Conservation (phyloP, 23 tunicate species). For the Clavelina lepadiformis region DNA sequence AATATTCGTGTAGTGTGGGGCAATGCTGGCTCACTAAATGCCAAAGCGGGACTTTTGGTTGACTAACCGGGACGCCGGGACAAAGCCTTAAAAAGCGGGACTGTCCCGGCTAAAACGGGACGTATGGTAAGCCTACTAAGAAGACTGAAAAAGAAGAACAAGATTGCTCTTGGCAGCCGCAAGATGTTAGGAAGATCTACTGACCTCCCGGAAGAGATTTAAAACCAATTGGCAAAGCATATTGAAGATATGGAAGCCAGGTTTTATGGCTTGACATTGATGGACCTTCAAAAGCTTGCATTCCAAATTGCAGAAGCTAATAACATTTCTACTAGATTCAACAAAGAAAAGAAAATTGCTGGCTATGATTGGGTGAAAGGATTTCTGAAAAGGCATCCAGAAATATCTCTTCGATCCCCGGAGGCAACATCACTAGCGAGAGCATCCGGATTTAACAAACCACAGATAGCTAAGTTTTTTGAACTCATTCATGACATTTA, state of each 20-base stretch:
- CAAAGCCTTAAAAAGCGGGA: no score
- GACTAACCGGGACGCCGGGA: no score
- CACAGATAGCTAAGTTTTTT: conserved; percentile 3
- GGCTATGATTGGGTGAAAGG: conserved; percentile 9
- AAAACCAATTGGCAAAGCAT: conserved; percentile 5
- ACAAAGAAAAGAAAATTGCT: conserved; percentile 11
- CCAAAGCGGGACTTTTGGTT: no score
- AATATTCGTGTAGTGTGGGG: no score
- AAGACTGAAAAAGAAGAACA: neutral
- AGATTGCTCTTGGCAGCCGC: neutral
- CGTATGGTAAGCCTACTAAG: no score
- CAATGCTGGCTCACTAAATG: no score
- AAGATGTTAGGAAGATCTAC: conserved; percentile 4
- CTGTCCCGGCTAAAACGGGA: no score
- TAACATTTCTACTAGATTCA: conserved; percentile 7
- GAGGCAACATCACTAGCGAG: conserved; percentile 21
- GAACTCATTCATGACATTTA: neutral
- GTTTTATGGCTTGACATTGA: conserved; percentile 13
- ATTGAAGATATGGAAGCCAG: conserved; percentile 9
- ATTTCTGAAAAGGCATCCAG: conserved; percentile 13
- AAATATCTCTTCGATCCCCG: conserved; percentile 4
- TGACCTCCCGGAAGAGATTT: conserved; percentile 2
- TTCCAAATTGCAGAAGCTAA: conserved; percentile 20
- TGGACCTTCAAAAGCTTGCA: conserved; percentile 1
- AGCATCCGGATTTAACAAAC: conserved; percentile 7